Base-by-base conservation (phyloP, 1,140 invertebrate genomes). In the Drosophila pandora region DNA sequence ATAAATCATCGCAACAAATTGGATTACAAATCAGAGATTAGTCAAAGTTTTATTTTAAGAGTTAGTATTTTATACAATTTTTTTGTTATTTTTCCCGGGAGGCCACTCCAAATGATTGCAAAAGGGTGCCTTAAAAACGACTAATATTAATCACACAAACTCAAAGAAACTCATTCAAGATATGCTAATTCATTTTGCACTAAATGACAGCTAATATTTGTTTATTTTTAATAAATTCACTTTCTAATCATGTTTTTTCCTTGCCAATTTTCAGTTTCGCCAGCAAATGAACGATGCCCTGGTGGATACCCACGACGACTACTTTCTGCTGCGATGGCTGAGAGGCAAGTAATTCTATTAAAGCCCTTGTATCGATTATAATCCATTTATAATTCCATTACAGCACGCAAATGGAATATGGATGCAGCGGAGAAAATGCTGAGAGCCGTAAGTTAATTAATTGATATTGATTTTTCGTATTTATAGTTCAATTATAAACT, bases 401-500 rank as follows among this genome's bases (percentile, higher is more conserved):
- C 52, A 97, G 97, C 97, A 8, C 93, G 97, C 91, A 96, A 95
- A 92, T 97, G 96, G 94, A 94, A 97, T 90, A 72, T 94, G 2
- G 94, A 94, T 22, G 96, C 95, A 2, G 96, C 96, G 0, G 96
- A 97, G 90, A 95, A 96, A 93, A 97, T 97, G 96, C 90, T 97
- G 1, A 92, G 96, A 93, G 95, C 96, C 76, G 83, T 87, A 58
- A 78, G 75, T 63, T 3, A 17, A 10, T 32, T 1, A 2, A 7
- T 9, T 39, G 2, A 13, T 45, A 13, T 1, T n/a, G 21, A 4
- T 34, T 39, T 32, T 37, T 4, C 7, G 2, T 13, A 34, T 30
- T 56, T 2, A 23, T 1, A n/a, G 22, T 5, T 50, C 13, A 25
- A 13, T 7, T 0, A 17, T 1, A 1, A 2, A 6, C 3, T 39